Percentiles rank a stretch among this genome's conserved stretches.
phyloP scores from a whole-genome alignment of 2,797 vertebrate genomes.

The Hippoglossus hippoglossus region DNA sequence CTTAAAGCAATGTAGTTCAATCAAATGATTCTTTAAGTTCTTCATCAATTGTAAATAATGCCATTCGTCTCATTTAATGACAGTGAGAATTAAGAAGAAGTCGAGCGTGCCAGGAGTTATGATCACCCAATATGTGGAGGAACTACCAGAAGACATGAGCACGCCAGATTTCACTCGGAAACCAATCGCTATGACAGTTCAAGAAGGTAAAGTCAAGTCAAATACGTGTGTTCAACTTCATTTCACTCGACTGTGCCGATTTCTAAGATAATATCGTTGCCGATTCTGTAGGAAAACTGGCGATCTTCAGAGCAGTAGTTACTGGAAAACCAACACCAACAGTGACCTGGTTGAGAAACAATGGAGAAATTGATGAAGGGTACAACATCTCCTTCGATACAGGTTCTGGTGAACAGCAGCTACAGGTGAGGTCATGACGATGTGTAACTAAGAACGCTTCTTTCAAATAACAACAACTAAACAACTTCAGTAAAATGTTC shows the following conservation, averaged over 20 bases:
- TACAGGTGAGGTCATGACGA: conserved; percentile 82
- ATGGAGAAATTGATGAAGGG: conserved; percentile 77
- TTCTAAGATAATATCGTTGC: neutral
- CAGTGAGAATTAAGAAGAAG: conserved; percentile 82
- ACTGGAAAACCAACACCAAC: conserved; percentile 86
- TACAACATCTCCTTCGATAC: conserved; percentile 68
- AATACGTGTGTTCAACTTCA: neutral
- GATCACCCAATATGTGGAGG: conserved; percentile 86
- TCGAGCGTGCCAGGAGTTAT: conserved; percentile 87
- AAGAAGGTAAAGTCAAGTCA: conserved; percentile 87
- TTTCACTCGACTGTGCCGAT: neutral
- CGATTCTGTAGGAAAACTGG: conserved; percentile 85
- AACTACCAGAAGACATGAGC: conserved; percentile 84
- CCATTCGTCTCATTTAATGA: neutral
- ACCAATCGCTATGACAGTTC: conserved; percentile 88
- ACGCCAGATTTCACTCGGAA: conserved; percentile 88
- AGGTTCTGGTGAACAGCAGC: conserved; percentile 79
- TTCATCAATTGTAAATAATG: conserved; percentile 1
- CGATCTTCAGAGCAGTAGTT: conserved; percentile 87
- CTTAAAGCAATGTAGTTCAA: neutral
- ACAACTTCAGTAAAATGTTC: neutral
- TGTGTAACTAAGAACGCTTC: neutral
- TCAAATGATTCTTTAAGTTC: neutral
- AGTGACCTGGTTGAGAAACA: conserved; percentile 84
- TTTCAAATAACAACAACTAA: too few species aligned